Base-by-base conservation (phyloP, 2,113 vertebrate genomes). In the Dunckerocampus dactyliophorus region DNA sequence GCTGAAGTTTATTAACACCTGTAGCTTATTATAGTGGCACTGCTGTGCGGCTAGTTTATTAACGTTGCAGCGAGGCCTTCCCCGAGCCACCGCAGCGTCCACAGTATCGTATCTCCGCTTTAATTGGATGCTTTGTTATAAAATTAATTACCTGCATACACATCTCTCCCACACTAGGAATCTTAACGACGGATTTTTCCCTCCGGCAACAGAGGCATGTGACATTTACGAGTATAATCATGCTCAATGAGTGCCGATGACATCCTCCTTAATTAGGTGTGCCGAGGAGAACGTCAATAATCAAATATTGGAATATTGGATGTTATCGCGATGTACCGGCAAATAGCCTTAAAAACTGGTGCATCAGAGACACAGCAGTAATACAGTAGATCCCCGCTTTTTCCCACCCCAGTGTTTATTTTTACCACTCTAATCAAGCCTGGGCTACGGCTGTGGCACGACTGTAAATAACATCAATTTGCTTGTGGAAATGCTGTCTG, bases 1-100 rank as follows among this genome's bases (percentile, higher is more conserved):
- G 7, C 24, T 28, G 68, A 65, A 53, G 51, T 53, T 21, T 21
- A 28, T 68, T 65, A 71, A 47, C 57, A 59, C 60, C 56, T 64
- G 52, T 15, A 20, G 50, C 31, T 64, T 21, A 4, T 28, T 6
- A 21, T 47, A 53, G 7, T 16, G 13, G 14, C 24, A 14, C 8
- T 13, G 49, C 47, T 19, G n/a, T 46, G 43, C 1, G 24, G 24
- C n/a, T 28, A 50, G 49, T 50, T 52, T 28, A 52, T 52, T 52
- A 52, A 22, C 20, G 55, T 45, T 43, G 55, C 21, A 15, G 39
- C 17, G 10, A 45, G 19, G n/a, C 39, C 39, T 12, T 19, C 37
- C 37, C 20, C 14, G 39, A 42, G 48, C 19, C 19, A 20, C 21
- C 9, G n/a, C 20, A 3, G 48, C 20, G 10, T 8, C 21, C 22